These are phyloP conservation scores for Drosophila bocqueti DNA, from an alignment of 1,140 invertebrate genomes.

Conservation along the genomic window DNA sequence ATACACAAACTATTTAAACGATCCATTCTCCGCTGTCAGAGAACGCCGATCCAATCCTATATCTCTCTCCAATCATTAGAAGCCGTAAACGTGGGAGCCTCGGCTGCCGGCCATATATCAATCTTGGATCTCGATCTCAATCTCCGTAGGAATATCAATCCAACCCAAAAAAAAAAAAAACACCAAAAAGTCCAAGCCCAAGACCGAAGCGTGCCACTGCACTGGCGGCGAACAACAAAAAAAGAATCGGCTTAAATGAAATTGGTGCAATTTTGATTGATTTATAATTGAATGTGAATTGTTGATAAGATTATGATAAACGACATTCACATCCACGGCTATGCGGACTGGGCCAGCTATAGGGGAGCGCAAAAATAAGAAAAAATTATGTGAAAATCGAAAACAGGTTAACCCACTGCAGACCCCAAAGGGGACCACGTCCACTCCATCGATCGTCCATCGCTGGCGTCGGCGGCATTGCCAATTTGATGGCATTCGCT, in stretches of 20 bases:
- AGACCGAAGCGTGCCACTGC: constrained; percentile 58
- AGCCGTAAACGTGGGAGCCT: constrained; percentile 72
- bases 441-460: constrained; percentile 48
- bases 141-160: constrained; percentile 42
- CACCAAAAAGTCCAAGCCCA: constrained; percentile 22
- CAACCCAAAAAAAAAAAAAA: constrained; percentile 13
- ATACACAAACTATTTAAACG: constrained; percentile 54
- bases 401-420: constrained; percentile 74
- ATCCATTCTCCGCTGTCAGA: constrained; percentile 62
- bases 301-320: constrained; percentile 84
- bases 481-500: constrained; percentile 70
- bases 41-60: constrained; percentile 13
- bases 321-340: constrained; percentile 71
- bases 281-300: constrained; percentile 84
- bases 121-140: constrained; percentile 46
- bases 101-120: constrained; percentile 70
- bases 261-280: constrained; percentile 84
- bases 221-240: constrained; percentile 65
- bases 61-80: constrained; percentile 47
- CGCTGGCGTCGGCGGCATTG: constrained; percentile 76
- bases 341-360: background rate
- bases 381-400: constrained; percentile 41
- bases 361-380: constrained; percentile 4
- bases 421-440: constrained; percentile 4
- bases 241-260: constrained; percentile 68